Base-by-base conservation (phyloP, 1,140 invertebrate species). In the Contarinia nasturtii region DNA sequence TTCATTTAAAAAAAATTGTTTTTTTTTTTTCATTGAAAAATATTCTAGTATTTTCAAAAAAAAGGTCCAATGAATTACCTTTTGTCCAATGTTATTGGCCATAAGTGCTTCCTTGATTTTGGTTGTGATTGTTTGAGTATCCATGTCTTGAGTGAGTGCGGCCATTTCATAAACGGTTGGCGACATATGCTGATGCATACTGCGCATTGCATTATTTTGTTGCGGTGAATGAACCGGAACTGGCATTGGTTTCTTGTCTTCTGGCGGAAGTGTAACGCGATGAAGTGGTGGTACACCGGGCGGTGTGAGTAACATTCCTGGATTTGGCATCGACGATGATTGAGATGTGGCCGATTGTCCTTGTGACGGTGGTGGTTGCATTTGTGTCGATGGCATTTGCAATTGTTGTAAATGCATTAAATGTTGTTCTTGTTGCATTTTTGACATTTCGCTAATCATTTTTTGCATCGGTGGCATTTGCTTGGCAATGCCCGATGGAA, bases 21-120 rank as follows among this genome's bases (percentile, higher is more conserved):
- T 12, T 19, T 19, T n/a, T 34, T 50, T 40, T 44, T 22, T 34
- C 15, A 41, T 2, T 14, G 5, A n/a, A n/a, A n/a, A n/a, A n/a
- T n/a, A n/a, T n/a, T n/a, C 22, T 14, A 2, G 7, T 20, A 11
- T 43, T 40, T 27, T 43, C 38, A 50, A 48, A 33, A 18, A 49
- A 49, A 44, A 21, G 84, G 72, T 70, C 8, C 8, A 5, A 12
- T 19, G 2, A 22, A 2, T 44, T 44, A 44, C 43, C 43, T 97
- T 97, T 68, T 98, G 94, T 1, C 93, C 93, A 54, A 97, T 92
- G 57, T 97, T 97, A 57, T 97, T 95, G 10, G 92, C 91, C 34
- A 97, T 68, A 1, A 97, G 68, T 1, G 92, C 88, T 64, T 97
- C 93, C 61, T 97, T 98, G 57, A 97, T 95, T 63, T 91, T 90